Percentiles rank a stretch among this genome's conserved stretches.
These are phyloP conservation scores for Theristicus caerulescens DNA, from an alignment of 2,113 vertebrate species.

Conservation along the genomic window DNA sequence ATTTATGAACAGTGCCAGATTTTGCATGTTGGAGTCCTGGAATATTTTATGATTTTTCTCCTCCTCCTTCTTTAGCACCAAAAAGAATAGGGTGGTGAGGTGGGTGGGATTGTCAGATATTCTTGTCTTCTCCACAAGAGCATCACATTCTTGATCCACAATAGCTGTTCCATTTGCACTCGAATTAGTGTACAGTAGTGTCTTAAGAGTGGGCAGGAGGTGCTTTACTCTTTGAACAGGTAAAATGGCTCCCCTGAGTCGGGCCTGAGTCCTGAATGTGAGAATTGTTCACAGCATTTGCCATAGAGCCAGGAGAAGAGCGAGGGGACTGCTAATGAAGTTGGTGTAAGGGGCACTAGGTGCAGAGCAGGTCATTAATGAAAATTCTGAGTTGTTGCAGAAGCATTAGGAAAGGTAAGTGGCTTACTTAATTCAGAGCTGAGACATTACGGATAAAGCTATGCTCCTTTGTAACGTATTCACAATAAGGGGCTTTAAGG, in stretches of 20 bases:
- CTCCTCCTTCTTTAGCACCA: background rate
- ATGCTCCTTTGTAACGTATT: background rate
- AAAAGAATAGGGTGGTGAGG: background rate
- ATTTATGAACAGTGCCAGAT: background rate
- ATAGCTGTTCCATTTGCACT: background rate
- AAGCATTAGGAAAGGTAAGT: constrained; percentile 9
- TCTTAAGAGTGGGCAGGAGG: background rate
- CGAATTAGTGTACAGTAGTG: background rate
- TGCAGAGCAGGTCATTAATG: background rate
- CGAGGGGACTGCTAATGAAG: background rate
- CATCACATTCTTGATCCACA: background rate
- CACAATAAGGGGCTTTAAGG: background rate
- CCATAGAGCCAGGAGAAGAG: background rate
- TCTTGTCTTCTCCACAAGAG: background rate
- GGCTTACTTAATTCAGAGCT: constrained; percentile 6
- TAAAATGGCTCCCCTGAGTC: background rate
- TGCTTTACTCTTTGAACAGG: background rate
- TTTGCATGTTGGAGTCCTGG: background rate
- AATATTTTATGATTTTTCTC: background rate
- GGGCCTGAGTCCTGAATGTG: background rate
- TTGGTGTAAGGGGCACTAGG: background rate
- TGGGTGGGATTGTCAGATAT: background rate
- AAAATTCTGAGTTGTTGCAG: background rate
- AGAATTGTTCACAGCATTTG: background rate
- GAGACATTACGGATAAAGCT: background rate